Percentiles rank a stretch among this genome's conserved stretches.
Evolutionary conservation across 2,113 vertebrate species (phyloP).

Genomic region (Harpagus bidentatus): DNA sequence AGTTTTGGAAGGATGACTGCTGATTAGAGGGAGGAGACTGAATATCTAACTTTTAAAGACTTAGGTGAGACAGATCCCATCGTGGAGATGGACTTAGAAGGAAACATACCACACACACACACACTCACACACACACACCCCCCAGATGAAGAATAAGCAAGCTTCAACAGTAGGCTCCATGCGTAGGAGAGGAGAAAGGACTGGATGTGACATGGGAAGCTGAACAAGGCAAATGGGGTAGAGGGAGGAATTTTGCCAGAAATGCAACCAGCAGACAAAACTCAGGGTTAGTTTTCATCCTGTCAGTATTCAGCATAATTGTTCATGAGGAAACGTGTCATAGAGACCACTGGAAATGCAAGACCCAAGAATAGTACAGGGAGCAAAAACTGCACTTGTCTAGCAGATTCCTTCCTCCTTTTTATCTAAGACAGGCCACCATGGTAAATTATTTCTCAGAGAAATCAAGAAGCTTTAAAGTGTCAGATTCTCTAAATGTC

Average conservation of each 20-base stretch:
- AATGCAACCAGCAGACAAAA: background rate
- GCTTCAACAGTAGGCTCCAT: background rate
- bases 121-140: no score
- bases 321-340: background rate
- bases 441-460: background rate
- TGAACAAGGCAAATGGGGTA: background rate
- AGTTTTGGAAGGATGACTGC: background rate
- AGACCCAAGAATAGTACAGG: background rate
- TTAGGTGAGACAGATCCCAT: background rate
- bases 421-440: background rate
- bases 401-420: background rate
- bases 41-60: background rate
- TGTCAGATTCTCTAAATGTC: background rate
- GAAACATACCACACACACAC: background rate
- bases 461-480: background rate
- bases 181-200: background rate
- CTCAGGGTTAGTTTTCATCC: background rate
- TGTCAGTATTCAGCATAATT: background rate
- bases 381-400: background rate
- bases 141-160: background rate
- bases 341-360: background rate
- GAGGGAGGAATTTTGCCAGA: background rate
- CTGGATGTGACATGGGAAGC: rapidly evolving
- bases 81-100: background rate
- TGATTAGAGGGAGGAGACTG: background rate